A percentile compares a stretch with the other conserved stretches of the same genome.
phyloP scores from a whole-genome alignment of 1,140 invertebrate genomes.

The Pygmarrhopalites habei region DNA sequence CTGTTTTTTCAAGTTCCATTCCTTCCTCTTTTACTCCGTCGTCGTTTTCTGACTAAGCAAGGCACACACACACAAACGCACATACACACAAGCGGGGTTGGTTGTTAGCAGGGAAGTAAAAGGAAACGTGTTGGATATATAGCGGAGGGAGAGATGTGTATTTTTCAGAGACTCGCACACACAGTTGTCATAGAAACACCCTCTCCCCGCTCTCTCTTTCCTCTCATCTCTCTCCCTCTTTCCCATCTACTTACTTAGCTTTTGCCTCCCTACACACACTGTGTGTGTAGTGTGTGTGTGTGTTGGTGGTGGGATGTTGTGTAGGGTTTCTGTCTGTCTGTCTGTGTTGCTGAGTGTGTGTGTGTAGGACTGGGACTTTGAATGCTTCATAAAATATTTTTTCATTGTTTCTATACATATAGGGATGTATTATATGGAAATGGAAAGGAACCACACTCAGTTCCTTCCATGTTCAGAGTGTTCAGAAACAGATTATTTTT shows the following conservation, averaged over 20 bases:
- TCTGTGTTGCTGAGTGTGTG: too few species aligned
- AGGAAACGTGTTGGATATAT: not conserved
- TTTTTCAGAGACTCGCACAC: conserved; percentile 3
- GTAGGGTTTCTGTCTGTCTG: too few species aligned
- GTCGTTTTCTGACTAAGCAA: too few species aligned
- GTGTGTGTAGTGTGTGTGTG: too few species aligned
- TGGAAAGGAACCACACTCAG: too few species aligned
- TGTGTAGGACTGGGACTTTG: too few species aligned
- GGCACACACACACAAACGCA: not conserved
- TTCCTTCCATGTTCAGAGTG: too few species aligned
- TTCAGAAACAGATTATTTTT: conserved; percentile 5
- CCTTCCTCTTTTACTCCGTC: too few species aligned
- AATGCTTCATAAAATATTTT: conserved; percentile 6
- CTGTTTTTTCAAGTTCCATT: conserved; percentile 5
- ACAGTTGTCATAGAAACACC: conserved; percentile 15
- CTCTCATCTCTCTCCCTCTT: conserved; percentile 4
- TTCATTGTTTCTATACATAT: not conserved
- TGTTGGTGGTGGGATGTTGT: too few species aligned
- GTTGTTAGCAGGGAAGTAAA: not conserved
- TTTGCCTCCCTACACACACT: not conserved
- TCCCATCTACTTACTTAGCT: not conserved
- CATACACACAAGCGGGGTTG: not conserved
- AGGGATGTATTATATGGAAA: too few species aligned
- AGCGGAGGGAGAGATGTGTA: not conserved
- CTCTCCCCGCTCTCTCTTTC: not conserved